Evolutionary conservation across 2,888 invertebrate genomes (phyloP), one percentile per base, ranked within the genome.

Genomic region (Encarsia formosa): DNA sequence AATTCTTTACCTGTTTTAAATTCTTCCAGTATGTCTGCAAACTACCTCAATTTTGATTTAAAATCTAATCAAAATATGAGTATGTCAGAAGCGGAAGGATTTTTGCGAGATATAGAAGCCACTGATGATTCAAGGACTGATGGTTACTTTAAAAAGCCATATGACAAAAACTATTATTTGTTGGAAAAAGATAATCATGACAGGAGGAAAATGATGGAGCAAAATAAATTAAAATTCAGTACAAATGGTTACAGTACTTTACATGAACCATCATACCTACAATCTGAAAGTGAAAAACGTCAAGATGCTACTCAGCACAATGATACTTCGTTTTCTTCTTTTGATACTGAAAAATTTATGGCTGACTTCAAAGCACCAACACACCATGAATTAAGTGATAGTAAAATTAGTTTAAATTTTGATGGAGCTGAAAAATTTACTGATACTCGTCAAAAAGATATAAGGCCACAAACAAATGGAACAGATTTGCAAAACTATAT

Each of bases 21-120:
- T 59, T 60, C 61, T 43, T 57, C 58, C 58, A 61, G 57, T 58
- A 49, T 58, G 54, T 58, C 59, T n/a, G 47, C 51, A 59, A 62
- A 63, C 37, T 57, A 65, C 51, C 59, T 60, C 26, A 51, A 51
- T 19, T 52, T 52, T 11, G 57, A 62, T 26, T 42, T 44, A 11
- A 65, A 57, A 44, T 48, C 53, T 8, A 52, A 67, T 22, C 59
- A 62, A 39, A 65, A 70, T 16, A 70, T 75, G 65, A 73, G 70
- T 56, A 62, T 76, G 16, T 62, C 67, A 6, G 76, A 77, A 57
- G 73, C 77, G 1, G 71, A 77, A 37, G 68, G 72, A 35, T 62
- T 77, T 49, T 61, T 78, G 24, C 67, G 69, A 50, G 71, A 75
- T 54, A 72, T 77, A 66, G 77, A 78, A 57, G 62, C 62, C 15